Conservation (phyloP, 2,888 invertebrate genomes). For the Lasioglossum lativentre region DNA sequence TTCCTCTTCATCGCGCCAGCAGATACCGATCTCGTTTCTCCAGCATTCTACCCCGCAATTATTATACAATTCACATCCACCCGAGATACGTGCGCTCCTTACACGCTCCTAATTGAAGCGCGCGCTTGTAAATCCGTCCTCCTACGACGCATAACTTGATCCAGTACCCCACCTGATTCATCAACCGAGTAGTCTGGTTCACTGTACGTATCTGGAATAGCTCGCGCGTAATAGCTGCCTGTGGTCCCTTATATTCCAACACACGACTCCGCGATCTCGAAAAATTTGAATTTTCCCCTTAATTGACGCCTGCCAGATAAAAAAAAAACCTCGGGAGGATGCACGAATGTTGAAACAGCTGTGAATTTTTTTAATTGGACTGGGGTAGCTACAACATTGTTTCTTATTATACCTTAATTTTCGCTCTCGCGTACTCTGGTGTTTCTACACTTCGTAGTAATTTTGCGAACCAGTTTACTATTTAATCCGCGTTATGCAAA, state of each 20-base stretch:
- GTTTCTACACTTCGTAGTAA: neutral
- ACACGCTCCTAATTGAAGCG: constrained; percentile 9
- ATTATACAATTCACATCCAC: constrained; percentile 13
- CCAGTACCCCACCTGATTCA: constrained; percentile 11
- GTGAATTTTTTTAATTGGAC: neutral
- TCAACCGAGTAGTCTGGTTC: constrained; percentile 2
- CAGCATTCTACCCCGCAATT: constrained; percentile 3
- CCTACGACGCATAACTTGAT: constrained; percentile 13
- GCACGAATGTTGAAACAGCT: neutral
- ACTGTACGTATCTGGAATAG: neutral
- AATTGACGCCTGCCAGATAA: neutral
- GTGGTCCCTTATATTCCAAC: neutral
- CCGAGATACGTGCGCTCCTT: constrained; percentile 6
- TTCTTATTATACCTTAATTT: neutral
- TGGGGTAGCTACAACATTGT: neutral
- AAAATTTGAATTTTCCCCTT: neutral
- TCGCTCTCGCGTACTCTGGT: neutral
- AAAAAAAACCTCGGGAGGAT: neutral
- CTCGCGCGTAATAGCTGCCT: neutral
- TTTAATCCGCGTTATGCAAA: too few relatives aligned
- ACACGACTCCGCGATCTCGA: neutral
- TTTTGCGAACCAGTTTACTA: neutral
- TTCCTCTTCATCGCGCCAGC: constrained; percentile 1
- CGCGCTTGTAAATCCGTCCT: constrained; percentile 9
- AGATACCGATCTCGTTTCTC: constrained; percentile 13